Evolutionary conservation across 1,140 invertebrate genomes (phyloP), one percentile per base, ranked within the genome.

Genomic region (Drosophila orosa): DNA sequence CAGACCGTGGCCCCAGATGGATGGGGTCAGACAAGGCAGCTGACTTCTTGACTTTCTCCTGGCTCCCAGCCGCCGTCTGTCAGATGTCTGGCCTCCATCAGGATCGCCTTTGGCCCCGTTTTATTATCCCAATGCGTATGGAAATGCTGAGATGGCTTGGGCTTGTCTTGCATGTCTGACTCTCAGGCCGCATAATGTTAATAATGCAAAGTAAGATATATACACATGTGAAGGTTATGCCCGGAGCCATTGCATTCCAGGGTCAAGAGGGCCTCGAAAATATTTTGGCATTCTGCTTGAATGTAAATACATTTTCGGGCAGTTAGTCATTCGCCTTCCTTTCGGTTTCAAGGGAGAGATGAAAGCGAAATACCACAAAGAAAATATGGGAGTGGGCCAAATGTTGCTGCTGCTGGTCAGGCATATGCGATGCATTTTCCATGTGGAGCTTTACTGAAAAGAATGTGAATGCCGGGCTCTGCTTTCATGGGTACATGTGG

Each of bases 91-190:
- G 63, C 67, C 68, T 48, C 52, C 65, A 58, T 71, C 52, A 58
- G 42, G n/a, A 22, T 33, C 33, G 50, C 67, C 66, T 27, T 31
- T 47, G 65, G 50, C 40, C 33, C 19, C 13, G 48, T 48, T 57
- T 71, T 71, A 71, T 71, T 71, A 71, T 71, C 68, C 68, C 67
- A 68, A 66, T 68, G 65, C 60, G 60, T 52, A 68, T 65, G 39
- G 48, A 39, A 56, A 69, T 57, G 67, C 67, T 68, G 63, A 71
- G 40, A 69, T 25, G 50, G 25, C 15, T 22, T 39, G 40, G 33
- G 50, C 66, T 33, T 35, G 65, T 47, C 67, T 66, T 67, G 42
- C 67, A 67, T 66, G 31, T 29, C 50, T 29, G 74, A 17, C 57
- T 54, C 48, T 39, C 25, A 27, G 37, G 27, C 66, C 35, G 42